Evolutionary conservation across 2,113 vertebrate species (phyloP), one percentile per base, ranked within the genome.

Genomic region (Myanophis thanlyinensis): DNA sequence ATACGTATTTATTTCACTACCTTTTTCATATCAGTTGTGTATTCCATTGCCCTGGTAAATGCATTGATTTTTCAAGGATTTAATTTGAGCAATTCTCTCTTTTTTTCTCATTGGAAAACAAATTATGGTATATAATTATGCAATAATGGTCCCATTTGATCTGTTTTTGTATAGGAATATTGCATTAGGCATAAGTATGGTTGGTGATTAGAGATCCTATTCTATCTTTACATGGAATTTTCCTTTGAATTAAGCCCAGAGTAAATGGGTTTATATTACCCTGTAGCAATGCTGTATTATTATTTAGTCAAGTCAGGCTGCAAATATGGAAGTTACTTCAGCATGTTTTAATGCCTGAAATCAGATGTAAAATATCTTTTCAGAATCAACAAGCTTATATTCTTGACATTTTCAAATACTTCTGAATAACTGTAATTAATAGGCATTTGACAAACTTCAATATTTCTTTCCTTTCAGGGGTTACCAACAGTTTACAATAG

Each of bases 341-440:
- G 96, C 93, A 97, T 97, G 94, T 95, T 94, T 93, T 95, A 90
- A 91, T 95, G 89, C 90, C 94, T 93, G 88, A n/a, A 94, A 96
- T 94, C 96, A 97, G 96, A 97, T 95, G 95, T 95, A 96, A 96
- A 95, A 95, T 94, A 93, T 95, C 94, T 96, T 95, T 92, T 94
- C 52, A 93, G 88, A 96, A 95, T 96, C 94, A 96, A 94, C 92
- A 95, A 94, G 47, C 95, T 92, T 93, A 84, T 84, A 46, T 94
- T 96, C 93, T 95, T 97, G 95, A 96, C 89, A 95, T 89, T 94
- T 94, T 59, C 89, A 35, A 88, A 93, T 94, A 96, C 95, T 92
- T 96, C 86, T 90, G 91, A 95, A 95, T 91, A 95, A 94, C 95
- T 97, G 94, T 95, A 95, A 96, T 94, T 96, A 94, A 97, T 94